A percentile compares a stretch with the other conserved stretches of the same genome.
Conservation (phyloP, 2,888 invertebrate genomes). For the Amiota communis region DNA sequence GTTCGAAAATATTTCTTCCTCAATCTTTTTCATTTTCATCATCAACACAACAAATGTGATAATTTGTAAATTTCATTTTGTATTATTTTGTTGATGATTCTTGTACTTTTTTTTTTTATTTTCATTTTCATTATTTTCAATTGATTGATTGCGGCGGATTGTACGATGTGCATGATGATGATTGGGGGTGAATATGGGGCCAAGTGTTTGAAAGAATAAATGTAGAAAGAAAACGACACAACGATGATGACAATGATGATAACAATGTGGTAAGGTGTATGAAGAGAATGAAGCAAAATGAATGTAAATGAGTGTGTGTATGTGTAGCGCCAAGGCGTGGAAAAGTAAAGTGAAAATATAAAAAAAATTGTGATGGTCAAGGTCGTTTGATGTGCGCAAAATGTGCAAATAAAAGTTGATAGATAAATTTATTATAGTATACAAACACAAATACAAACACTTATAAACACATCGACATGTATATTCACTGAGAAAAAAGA, state of each 20-base stretch:
- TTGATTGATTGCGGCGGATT: background rate
- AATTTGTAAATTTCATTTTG: conserved; percentile 18
- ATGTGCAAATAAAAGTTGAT: conserved; percentile 20
- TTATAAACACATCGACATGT: background rate
- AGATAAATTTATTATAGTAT: conserved; percentile 20
- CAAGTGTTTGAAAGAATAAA: background rate
- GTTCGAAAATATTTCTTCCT: no score
- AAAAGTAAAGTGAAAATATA: conserved; percentile 61
- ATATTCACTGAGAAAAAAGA: no score
- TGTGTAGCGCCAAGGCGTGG: conserved; percentile 24
- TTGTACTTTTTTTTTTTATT: background rate
- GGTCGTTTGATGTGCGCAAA: conserved; percentile 65
- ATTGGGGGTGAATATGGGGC: conserved; percentile 5
- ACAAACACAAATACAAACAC: conserved; percentile 23
- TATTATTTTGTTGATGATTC: background rate
- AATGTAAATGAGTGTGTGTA: conserved; percentile 2
- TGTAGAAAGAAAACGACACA: background rate
- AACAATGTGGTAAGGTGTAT: conserved; percentile 38
- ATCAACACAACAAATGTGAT: conserved; percentile 1
- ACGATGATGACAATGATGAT: no score
- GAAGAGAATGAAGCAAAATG: conserved; percentile 39
- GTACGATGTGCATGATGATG: background rate
- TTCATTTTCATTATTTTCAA: background rate
- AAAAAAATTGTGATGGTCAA: conserved; percentile 67
- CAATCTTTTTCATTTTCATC: background rate